These are phyloP conservation scores for Huso huso DNA, from an alignment of 2,797 vertebrate genomes.

Conservation along the genomic window DNA sequence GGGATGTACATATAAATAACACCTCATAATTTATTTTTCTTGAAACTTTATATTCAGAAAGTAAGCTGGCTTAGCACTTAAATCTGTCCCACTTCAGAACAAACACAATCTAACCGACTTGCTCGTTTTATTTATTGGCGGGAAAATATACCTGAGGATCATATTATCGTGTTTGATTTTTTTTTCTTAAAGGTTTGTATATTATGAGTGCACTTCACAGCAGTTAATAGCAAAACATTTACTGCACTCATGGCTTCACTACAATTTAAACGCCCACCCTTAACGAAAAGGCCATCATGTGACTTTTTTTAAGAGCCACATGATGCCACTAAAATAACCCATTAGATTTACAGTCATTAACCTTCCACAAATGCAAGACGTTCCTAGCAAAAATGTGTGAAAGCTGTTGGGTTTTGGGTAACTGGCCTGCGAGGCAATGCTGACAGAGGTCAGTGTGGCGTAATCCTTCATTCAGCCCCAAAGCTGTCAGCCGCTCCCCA, in stretches of 20 bases:
- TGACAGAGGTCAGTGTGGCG: slow-evolving; percentile 76
- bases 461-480: slow-evolving; percentile 76
- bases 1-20: not conserved
- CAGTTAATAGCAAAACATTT: too few species aligned
- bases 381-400: slow-evolving; percentile 44
- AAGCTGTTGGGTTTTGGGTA: slow-evolving; percentile 68
- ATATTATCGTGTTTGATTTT: too few species aligned
- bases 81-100: not conserved
- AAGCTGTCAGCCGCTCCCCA: slow-evolving; percentile 29
- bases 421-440: slow-evolving; percentile 65
- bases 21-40: not conserved
- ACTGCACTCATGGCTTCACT: too few species aligned
- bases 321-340: slow-evolving; percentile 67
- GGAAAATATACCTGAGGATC: too few species aligned
- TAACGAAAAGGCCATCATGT: slow-evolving; percentile 28
- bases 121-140: too few species aligned
- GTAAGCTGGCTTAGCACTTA: too few species aligned
- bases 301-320: slow-evolving; percentile 60
- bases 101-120: slow-evolving; percentile 6
- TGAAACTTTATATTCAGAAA: not conserved
- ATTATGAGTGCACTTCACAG: too few species aligned
- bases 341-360: slow-evolving; percentile 76
- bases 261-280: too few species aligned
- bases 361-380: slow-evolving; percentile 48
- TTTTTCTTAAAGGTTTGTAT: too few species aligned